These are phyloP conservation scores for Drosophila arawakana DNA, from an alignment of 1,140 invertebrate species.

Conservation along the genomic window DNA sequence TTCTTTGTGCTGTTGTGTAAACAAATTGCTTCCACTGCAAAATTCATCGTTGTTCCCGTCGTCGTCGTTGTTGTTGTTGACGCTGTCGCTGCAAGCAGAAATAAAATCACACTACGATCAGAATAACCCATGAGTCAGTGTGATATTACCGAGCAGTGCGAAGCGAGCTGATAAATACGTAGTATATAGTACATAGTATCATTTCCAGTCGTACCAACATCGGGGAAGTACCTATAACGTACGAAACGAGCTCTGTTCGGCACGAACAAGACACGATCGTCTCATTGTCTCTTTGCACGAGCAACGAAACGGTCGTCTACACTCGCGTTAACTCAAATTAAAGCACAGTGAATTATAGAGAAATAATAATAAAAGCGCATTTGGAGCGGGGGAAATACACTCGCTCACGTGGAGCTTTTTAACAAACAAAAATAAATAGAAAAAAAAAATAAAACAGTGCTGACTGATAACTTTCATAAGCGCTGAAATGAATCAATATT, in stretches of 20 bases:
- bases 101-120: constrained; percentile 63
- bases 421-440: neutral
- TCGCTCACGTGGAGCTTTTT: constrained; percentile 34
- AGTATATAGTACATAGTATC: constrained; percentile 34
- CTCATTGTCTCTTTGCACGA: constrained; percentile 54
- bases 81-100: constrained; percentile 16
- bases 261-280: constrained; percentile 24
- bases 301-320: constrained; percentile 33
- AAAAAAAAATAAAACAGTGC: too few species aligned
- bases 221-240: constrained; percentile 72
- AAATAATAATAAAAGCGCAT: neutral
- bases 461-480: neutral
- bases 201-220: constrained; percentile 46
- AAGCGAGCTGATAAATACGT: constrained; percentile 19
- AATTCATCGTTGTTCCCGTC: constrained; percentile 26
- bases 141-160: constrained; percentile 50
- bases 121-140: constrained; percentile 75
- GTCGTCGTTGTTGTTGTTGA: constrained; percentile 20
- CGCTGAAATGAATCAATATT: constrained; percentile 61
- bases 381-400: constrained; percentile 9
- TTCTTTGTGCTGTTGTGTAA: constrained; percentile 21
- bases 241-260: constrained; percentile 33
- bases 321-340: constrained; percentile 17
- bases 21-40: constrained; percentile 12
- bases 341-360: constrained; percentile 4